Conservation (phyloP, 2,797 vertebrate species). For the Pipistrellus nathusii region DNA sequence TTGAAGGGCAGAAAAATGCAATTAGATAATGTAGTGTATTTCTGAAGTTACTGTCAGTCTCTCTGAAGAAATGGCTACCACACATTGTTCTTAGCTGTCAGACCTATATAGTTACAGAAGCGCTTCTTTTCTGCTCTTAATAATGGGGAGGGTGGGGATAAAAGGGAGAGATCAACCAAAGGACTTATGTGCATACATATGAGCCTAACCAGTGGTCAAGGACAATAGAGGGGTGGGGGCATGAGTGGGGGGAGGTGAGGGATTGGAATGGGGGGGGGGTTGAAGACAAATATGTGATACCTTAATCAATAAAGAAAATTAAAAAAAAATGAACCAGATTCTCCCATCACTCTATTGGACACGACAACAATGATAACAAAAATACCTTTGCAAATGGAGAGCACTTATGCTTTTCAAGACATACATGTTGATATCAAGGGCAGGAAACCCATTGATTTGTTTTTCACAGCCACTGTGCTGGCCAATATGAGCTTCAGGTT, state of each 20-base stretch:
- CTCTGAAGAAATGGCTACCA: background rate
- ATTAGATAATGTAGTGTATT: background rate
- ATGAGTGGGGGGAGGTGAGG: too few species aligned
- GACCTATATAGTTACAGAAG: background rate
- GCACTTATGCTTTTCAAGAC: constrained; percentile 49
- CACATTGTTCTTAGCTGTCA: background rate
- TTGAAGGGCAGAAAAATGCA: background rate
- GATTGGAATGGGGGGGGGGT: too few species aligned
- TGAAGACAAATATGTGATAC: too few species aligned
- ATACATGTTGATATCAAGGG: background rate
- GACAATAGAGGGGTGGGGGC: too few species aligned
- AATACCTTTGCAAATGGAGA: constrained; percentile 15
- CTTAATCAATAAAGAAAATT: too few species aligned
- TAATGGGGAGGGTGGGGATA: background rate
- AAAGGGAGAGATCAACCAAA: too few species aligned
- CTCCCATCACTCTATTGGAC: constrained; percentile 16
- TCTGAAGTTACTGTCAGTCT: constrained; percentile 40
- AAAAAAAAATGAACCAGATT: constrained; percentile 19
- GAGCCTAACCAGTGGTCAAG: too few species aligned
- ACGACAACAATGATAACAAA: constrained; percentile 41
- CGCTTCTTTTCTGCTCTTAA: constrained; percentile 48
- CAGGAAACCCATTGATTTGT: constrained; percentile 8
- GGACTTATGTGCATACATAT: too few species aligned
- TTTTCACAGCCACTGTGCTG: constrained; percentile 20
- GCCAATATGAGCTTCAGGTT: background rate